Evolutionary conservation across 2,888 invertebrate genomes (phyloP).

Genomic region (Nebria brevicollis): DNA sequence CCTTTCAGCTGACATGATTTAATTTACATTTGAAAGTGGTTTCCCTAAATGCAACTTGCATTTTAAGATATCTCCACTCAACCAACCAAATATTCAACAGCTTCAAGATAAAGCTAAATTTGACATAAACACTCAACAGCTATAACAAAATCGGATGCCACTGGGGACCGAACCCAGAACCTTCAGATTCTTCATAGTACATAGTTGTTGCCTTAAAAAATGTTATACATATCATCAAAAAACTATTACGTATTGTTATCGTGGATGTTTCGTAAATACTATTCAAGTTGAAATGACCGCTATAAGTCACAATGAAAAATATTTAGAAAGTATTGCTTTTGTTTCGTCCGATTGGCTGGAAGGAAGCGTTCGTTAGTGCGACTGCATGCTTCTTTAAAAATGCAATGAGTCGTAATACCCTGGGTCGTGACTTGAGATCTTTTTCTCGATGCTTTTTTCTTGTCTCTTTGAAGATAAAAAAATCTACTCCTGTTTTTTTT

Average conservation of each 20-base stretch:
- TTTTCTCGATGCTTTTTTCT: conserved; percentile 12
- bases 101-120: too few relatives aligned
- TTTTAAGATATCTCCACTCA: conserved; percentile 38
- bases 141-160: too few relatives aligned
- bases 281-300: neutral
- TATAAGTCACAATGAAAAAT: conserved; percentile 3
- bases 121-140: too few relatives aligned
- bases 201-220: too few relatives aligned
- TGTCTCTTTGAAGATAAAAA: conserved; percentile 11
- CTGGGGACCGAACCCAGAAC: too few relatives aligned
- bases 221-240: neutral
- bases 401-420: conserved; percentile 20
- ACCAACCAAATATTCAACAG: neutral
- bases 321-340: neutral
- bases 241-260: neutral
- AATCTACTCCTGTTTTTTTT: neutral
- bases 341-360: neutral
- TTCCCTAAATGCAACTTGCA: conserved; percentile 45
- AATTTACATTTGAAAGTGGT: conserved; percentile 48
- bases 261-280: neutral
- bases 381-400: conserved; percentile 25
- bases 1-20: conserved; percentile 30
- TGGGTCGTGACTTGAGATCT: neutral
- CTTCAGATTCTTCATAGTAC: too few relatives aligned
- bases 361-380: conserved; percentile 9